Evolutionary conservation across 2,888 invertebrate species (phyloP).

Genomic region (Meteorus colon): DNA sequence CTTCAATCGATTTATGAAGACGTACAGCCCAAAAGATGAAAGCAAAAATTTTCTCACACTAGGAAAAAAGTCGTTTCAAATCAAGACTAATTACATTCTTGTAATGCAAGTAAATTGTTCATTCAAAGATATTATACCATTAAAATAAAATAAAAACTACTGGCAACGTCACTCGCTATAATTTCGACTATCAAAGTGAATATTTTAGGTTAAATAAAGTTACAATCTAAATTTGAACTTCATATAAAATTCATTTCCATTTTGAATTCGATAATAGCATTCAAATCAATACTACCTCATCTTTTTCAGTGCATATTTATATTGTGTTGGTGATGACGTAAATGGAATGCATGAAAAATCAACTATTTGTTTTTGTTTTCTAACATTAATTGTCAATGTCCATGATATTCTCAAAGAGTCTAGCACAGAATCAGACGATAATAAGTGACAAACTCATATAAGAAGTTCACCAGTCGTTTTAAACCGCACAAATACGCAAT

Average conservation of each 20-base stretch:
- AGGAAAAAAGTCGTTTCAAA: no score
- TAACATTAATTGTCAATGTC: conserved; percentile 47
- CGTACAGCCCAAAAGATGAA: not conserved
- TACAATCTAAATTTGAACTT: no score
- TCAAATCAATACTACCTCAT: not conserved
- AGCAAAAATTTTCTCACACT: not conserved
- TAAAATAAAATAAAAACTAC: no score
- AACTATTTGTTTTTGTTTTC: not conserved
- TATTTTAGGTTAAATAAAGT: no score
- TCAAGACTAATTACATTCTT: no score
- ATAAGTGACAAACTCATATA: conserved; percentile 51
- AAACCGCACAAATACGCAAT: conserved; percentile 52
- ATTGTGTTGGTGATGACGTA: not conserved
- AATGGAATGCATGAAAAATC: not conserved
- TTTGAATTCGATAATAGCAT: no score
- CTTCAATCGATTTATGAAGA: not conserved
- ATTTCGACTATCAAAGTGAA: no score
- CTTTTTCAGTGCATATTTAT: not conserved
- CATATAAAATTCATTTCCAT: no score
- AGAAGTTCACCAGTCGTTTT: conserved; percentile 59
- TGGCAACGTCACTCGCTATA: no score
- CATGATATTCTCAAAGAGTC: conserved; percentile 34
- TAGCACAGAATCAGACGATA: conserved; percentile 42
- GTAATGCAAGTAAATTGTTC: no score
- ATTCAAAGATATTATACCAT: no score